These are phyloP conservation scores for Notiomystis cincta DNA, from an alignment of 2,113 vertebrate genomes.

Conservation along the genomic window DNA sequence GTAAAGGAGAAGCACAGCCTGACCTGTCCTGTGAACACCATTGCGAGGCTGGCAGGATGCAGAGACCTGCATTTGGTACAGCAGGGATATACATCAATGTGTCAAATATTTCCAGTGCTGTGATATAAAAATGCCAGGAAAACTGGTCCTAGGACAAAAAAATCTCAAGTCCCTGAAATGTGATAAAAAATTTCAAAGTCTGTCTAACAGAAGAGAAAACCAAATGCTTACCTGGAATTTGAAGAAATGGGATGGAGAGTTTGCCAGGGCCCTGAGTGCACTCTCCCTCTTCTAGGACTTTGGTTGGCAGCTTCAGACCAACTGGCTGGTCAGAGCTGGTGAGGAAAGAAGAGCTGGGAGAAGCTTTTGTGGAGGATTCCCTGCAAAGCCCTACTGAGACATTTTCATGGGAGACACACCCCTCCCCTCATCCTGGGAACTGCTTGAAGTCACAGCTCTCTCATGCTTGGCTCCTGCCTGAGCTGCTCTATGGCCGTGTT, in stretches of 20 bases:
- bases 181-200: background rate
- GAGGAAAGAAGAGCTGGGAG: background rate
- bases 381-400: background rate
- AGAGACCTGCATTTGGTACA: background rate
- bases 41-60: background rate
- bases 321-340: background rate
- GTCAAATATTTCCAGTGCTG: background rate
- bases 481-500: fast-evolving
- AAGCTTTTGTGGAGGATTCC: background rate
- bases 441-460: background rate
- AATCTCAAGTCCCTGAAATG: background rate
- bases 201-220: background rate
- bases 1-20: background rate
- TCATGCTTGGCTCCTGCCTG: fast-evolving
- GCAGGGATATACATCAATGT: background rate
- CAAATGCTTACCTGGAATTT: background rate
- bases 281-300: background rate
- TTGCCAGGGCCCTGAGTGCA: background rate
- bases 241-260: background rate
- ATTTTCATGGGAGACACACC: fast-evolving
- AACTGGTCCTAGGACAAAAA: background rate
- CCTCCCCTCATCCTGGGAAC: background rate
- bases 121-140: background rate
- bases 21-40: fast-evolving
- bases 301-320: background rate